phyloP scores from a whole-genome alignment of 1,140 invertebrate genomes.

The Grapholita molesta region DNA sequence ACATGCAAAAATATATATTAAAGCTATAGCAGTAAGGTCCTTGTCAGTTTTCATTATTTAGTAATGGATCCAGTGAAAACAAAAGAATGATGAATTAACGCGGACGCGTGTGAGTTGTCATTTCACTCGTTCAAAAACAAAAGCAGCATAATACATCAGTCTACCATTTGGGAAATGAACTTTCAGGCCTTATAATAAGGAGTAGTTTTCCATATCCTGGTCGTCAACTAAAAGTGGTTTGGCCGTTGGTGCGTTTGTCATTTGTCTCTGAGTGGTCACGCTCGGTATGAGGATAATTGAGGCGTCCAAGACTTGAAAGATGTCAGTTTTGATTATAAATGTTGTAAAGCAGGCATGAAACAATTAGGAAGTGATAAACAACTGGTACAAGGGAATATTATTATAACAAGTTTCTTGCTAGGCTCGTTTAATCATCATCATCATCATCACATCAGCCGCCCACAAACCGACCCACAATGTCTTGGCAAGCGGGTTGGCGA shows the following conservation, averaged over 20 bases:
- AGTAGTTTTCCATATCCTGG: neutral
- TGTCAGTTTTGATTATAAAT: neutral
- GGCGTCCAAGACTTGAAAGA: neutral
- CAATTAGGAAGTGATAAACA: neutral
- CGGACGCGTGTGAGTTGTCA: neutral
- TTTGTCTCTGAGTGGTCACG: slow-evolving; percentile 4
- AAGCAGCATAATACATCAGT: neutral
- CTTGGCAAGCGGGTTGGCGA: no score
- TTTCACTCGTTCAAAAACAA: neutral
- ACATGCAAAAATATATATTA: neutral
- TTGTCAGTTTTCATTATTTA: neutral
- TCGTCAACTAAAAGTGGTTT: neutral
- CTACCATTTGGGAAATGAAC: neutral
- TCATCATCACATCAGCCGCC: no score
- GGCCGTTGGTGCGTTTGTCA: neutral
- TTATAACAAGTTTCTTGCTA: neutral
- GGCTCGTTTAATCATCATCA: no score
- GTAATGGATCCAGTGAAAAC: slow-evolving; percentile 3
- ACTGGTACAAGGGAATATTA: neutral
- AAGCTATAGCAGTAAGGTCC: neutral
- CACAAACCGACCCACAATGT: no score
- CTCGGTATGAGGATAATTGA: slow-evolving; percentile 6
- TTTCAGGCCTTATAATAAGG: neutral
- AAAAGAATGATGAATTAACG: slow-evolving; percentile 15
- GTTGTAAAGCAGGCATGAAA: neutral